Conservation (phyloP, 2,797 vertebrate genomes). For the Lophotriccus pileatus region DNA sequence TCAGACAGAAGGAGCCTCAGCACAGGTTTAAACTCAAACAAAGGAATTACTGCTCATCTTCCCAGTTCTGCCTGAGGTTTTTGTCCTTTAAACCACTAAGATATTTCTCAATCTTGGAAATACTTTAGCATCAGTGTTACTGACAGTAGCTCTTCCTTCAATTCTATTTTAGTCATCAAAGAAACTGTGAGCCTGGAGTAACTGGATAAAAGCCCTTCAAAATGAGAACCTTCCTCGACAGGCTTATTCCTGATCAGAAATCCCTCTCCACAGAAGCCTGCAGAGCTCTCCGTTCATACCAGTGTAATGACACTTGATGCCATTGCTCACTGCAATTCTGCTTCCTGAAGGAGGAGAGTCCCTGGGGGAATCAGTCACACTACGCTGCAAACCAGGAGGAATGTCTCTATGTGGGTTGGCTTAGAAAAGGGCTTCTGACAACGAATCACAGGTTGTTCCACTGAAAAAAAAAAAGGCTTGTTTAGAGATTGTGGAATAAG, state of each 20-base stretch:
- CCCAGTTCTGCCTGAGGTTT: background rate
- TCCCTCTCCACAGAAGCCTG: background rate
- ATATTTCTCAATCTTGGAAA: background rate
- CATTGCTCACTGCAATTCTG: background rate
- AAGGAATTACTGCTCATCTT: background rate
- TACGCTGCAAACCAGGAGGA: accelerated
- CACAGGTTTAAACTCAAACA: background rate
- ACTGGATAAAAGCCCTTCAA: background rate
- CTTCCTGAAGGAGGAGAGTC: accelerated
- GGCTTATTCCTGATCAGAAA: background rate
- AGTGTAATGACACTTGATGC: background rate
- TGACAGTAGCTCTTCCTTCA: background rate
- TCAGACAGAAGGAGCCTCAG: background rate
- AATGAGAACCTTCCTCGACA: background rate
- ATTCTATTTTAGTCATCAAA: background rate
- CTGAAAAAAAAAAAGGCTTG: background rate
- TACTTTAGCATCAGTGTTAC: background rate
- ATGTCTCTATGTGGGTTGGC: accelerated
- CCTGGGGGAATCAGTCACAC: no score
- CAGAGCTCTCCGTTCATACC: background rate
- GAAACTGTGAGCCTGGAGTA: background rate
- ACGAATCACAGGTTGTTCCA: accelerated
- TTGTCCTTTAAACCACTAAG: background rate
- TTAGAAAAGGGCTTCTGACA: background rate
- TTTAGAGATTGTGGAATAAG: background rate